Evolutionary conservation across 2,113 vertebrate genomes (phyloP).

Genomic region (Tylochromis polylepis): DNA sequence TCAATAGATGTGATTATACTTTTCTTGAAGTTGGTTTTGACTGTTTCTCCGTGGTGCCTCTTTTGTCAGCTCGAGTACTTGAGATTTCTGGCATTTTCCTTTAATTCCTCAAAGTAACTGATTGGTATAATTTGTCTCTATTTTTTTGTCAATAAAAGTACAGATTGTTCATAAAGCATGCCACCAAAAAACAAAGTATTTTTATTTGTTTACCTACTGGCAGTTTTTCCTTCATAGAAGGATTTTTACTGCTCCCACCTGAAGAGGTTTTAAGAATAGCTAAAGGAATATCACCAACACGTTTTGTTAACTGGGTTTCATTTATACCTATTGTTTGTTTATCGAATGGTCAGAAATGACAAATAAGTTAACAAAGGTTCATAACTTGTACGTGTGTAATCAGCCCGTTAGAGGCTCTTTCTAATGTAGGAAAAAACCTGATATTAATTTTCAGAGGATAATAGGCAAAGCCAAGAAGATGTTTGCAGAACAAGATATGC

Average conservation of each 20-base stretch:
- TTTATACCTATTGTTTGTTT: neutral
- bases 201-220: neutral
- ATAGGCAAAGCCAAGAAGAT: neutral
- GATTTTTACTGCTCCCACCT: neutral
- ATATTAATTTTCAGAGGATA: neutral
- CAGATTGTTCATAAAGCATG: neutral
- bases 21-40: neutral
- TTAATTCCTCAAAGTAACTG: neutral
- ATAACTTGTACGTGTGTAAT: neutral
- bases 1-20: neutral
- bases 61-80: neutral
- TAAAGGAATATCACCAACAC: accelerated
- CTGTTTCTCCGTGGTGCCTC: neutral
- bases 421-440: neutral
- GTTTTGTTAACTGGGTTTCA: neutral
- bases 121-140: neutral
- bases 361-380: neutral
- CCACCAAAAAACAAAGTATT: neutral
- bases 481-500: neutral
- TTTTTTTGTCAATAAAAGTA: neutral
- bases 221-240: neutral
- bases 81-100: neutral
- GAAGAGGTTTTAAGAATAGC: neutral
- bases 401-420: neutral
- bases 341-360: neutral